Evolutionary conservation across 2,888 invertebrate genomes (phyloP).

Genomic region (Hemaris fuciformis): DNA sequence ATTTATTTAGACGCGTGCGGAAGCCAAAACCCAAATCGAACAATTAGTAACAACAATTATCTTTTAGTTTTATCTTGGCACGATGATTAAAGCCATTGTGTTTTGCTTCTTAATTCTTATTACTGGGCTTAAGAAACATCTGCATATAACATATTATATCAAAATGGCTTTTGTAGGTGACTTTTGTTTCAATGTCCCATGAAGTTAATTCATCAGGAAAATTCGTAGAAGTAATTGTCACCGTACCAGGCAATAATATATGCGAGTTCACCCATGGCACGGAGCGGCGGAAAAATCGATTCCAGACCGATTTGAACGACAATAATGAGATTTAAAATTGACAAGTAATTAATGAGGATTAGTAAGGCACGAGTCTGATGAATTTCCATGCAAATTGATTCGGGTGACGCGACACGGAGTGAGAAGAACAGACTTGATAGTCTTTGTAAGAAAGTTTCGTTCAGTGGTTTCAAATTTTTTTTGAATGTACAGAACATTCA

Average conservation of each 20-base stretch:
- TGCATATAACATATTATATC: no score
- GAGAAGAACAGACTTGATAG: neutral
- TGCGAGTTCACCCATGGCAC: constrained; percentile 53
- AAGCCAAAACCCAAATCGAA: no score
- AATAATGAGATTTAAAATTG: constrained; percentile 76
- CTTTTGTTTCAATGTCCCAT: no score
- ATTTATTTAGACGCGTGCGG: no score
- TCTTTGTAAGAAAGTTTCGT: neutral
- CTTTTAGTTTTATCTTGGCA: no score
- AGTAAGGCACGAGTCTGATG: constrained; percentile 48
- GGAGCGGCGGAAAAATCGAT: constrained; percentile 65
- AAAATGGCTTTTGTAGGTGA: no score
- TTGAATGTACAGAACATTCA: no score
- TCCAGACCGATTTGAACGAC: constrained; percentile 67
- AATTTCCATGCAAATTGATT: constrained; percentile 28
- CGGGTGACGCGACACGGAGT: neutral
- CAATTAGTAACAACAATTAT: no score
- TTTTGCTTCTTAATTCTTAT: no score
- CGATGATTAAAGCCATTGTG: no score
- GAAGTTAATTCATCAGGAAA: constrained; percentile 17
- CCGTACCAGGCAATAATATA: constrained; percentile 65
- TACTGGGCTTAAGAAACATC: no score
- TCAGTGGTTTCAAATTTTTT: neutral
- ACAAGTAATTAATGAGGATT: constrained; percentile 74
- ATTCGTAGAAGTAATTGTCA: constrained; percentile 47